These are phyloP conservation scores for Myxocyprinus asiaticus DNA, from an alignment of 2,113 vertebrate species.

Conservation along the genomic window DNA sequence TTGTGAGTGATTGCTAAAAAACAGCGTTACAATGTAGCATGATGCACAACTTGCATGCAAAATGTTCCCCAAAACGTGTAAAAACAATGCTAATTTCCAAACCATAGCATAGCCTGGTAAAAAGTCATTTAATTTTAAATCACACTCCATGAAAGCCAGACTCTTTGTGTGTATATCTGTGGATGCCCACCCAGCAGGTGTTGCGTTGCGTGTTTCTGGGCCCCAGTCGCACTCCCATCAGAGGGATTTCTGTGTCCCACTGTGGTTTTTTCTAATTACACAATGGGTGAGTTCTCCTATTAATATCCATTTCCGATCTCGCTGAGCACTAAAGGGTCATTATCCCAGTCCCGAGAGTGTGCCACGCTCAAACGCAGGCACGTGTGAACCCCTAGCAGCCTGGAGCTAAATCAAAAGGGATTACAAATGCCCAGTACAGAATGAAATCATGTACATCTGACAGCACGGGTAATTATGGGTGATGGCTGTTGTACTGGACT, in stretches of 20 bases:
- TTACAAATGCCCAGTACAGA: not conserved
- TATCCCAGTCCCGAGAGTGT: constrained; percentile 21
- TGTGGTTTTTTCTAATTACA: constrained; percentile 44
- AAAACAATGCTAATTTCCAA: too few species aligned
- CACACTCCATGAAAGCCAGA: not conserved
- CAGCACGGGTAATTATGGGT: constrained; percentile 26
- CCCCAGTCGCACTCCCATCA: not conserved
- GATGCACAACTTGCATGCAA: too few species aligned
- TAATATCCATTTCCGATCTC: constrained; percentile 52
- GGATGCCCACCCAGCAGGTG: constrained; percentile 9
- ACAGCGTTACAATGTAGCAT: too few species aligned
- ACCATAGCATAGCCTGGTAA: too few species aligned
- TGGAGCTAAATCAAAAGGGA: constrained; percentile 34
- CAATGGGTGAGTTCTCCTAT: constrained; percentile 33
- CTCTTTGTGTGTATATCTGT: not conserved
- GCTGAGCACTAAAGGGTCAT: constrained; percentile 34
- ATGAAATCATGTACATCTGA: constrained; percentile 23
- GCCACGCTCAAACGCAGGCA: not conserved
- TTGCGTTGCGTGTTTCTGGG: not conserved
- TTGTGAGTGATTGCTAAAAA: too few species aligned
- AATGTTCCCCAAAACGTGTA: too few species aligned
- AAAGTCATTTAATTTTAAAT: not conserved
- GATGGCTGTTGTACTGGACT: not conserved
- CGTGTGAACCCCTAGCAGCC: not conserved
- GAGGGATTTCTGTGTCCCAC: not conserved